Evolutionary conservation across 2,797 vertebrate genomes (phyloP).

Genomic region (Bradypodion ventrale): DNA sequence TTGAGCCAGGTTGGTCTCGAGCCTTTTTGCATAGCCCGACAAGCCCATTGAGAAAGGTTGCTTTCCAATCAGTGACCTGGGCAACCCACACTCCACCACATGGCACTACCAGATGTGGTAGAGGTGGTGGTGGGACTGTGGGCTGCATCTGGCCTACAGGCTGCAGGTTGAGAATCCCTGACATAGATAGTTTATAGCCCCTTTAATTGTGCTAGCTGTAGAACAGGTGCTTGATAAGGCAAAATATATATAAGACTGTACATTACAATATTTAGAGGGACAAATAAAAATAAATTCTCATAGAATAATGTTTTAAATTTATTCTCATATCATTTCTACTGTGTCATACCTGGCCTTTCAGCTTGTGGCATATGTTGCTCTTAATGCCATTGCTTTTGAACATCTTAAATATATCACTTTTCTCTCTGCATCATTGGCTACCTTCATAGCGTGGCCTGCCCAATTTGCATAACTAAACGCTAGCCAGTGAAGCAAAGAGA

Average conservation of each 20-base stretch:
- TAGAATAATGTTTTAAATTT: background rate
- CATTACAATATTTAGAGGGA: background rate
- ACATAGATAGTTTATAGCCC: background rate
- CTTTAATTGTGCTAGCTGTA: background rate
- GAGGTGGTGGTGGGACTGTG: no score
- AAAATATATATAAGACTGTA: background rate
- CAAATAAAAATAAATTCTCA: background rate
- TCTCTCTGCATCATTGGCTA: background rate
- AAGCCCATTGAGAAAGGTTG: no score
- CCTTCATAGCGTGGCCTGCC: background rate
- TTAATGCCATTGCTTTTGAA: background rate
- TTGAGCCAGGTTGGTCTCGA: no score
- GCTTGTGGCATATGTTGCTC: background rate
- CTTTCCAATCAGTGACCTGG: no score
- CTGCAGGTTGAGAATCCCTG: no score
- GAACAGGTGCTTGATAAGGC: background rate
- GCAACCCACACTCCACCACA: no score
- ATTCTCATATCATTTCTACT: background rate
- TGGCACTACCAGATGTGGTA: no score
- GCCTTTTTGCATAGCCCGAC: no score
- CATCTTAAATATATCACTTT: background rate
- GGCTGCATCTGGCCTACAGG: no score
- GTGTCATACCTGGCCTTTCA: background rate
- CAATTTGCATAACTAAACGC: background rate
- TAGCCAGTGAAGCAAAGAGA: background rate